Base-by-base conservation (phyloP, 2,113 vertebrate species). In the Zonotrichia leucophrys region DNA sequence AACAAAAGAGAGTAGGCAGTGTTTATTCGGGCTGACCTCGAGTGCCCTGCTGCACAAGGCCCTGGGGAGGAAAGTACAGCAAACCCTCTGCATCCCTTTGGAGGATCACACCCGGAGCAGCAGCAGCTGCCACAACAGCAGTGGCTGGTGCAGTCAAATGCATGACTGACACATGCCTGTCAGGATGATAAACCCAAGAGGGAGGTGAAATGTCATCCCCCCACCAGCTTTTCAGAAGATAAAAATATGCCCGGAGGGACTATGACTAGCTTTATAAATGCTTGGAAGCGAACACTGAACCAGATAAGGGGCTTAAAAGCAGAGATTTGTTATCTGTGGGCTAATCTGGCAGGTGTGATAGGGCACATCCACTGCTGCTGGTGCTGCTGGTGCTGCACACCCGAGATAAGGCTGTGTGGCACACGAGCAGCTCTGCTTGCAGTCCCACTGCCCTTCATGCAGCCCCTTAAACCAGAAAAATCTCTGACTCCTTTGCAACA, bases 81-180 rank as follows among this genome's bases (percentile, higher is more conserved):
- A 1, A 59, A 13, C 18, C 1, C 1, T 62, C 85, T n/a, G 47
- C 22, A 55, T 17, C 18, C 1, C 1, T 62, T 85, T 35, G 52
- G 31, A 77, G 46, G 28, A 18, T 39, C n/a, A 33, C 39, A 55
- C 10, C 12, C 1, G 1, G 58, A 88, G 68, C 53, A 42, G 50
- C 4, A 0, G 66, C 81, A 64, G 67, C 58, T 56, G 17, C 67
- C 1, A 1, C 9, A 9, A 1, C 35, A 42, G 35, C 0, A 0
- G 69, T 0, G 2, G 64, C 73, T 66, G 81, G n/a, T 42, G 56
- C 21, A 14, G 53, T 20, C 53, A 52, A 55, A 28, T 1, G 3
- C 44, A 24, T 37, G 49, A 53, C 37, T 96, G 79, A 88, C 86
- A 78, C 90, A 44, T 86, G 78, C 67, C 76, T 87, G 89, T 95